A percentile compares a stretch with the other conserved stretches of the same genome.
Conservation (phyloP, 2,113 vertebrate species). For the Ictidomys tridecemlineatus region DNA sequence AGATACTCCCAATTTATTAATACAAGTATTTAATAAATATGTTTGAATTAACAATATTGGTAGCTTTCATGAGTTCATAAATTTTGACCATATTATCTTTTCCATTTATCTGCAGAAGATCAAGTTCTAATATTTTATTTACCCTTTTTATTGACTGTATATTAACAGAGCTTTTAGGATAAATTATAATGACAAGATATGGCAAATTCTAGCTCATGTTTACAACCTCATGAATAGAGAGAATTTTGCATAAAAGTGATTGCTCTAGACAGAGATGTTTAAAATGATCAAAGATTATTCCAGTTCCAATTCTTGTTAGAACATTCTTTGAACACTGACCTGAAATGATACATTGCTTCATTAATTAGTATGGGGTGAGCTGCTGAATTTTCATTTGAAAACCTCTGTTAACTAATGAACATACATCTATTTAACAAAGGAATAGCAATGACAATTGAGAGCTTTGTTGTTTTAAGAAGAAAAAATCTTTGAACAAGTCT, state of each 20-base stretch:
- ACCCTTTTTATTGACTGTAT: background rate
- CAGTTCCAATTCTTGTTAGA: background rate
- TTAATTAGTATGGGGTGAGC: background rate
- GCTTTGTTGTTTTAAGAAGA: background rate
- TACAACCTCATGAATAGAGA: background rate
- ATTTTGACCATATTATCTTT: background rate
- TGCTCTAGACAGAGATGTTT: background rate
- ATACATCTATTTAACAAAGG: background rate
- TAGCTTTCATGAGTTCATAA: background rate
- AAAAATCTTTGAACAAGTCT: background rate
- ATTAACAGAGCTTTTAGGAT: background rate
- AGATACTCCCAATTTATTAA: background rate
- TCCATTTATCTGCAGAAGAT: background rate
- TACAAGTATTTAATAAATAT: background rate
- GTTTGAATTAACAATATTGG: background rate
- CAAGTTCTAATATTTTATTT: background rate
- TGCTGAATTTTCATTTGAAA: background rate
- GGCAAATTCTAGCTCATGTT: conserved; percentile 22
- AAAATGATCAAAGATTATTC: background rate
- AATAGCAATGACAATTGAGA: background rate
- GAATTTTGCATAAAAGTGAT: background rate
- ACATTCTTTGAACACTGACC: background rate
- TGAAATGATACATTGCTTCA: background rate
- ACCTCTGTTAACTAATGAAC: background rate
- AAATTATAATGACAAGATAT: background rate